Conservation (phyloP, 2,888 invertebrate species). For the Stenichneumon culpator region DNA sequence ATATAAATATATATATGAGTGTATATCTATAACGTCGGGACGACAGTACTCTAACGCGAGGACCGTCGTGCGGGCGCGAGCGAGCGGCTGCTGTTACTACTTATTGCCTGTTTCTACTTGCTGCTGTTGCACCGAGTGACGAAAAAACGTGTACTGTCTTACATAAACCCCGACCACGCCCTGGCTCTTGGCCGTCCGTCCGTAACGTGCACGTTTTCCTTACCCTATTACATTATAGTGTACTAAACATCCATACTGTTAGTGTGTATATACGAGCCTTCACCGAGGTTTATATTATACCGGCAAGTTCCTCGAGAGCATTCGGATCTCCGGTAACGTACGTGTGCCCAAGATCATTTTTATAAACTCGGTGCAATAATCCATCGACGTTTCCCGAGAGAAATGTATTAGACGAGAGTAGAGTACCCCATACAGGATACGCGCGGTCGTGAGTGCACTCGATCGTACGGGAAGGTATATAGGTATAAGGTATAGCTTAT, state of each 20-base stretch:
- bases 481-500: not conserved
- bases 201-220: conserved; percentile 61
- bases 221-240: conserved; percentile 36
- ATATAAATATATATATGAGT: not conserved
- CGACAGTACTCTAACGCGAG: conserved; percentile 30
- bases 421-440: conserved; percentile 43
- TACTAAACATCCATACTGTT: conserved; percentile 3
- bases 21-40: conserved; percentile 27
- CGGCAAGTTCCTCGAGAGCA: conserved; percentile 24
- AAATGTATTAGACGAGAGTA: conserved; percentile 35
- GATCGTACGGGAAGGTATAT: conserved; percentile 44
- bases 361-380: conserved; percentile 27
- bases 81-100: conserved; percentile 56
- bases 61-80: conserved; percentile 40
- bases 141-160: conserved; percentile 82
- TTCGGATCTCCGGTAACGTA: conserved; percentile 30
- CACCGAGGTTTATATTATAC: conserved; percentile 7
- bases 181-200: conserved; percentile 75
- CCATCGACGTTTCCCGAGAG: conserved; percentile 45
- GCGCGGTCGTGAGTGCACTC: conserved; percentile 55
- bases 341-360: conserved; percentile 23
- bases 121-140: conserved; percentile 74
- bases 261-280: not conserved
- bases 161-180: conserved; percentile 84
- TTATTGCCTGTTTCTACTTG: conserved; percentile 17